phyloP scores from a whole-genome alignment of 1,140 invertebrate species.

The Liolophura sinensis region DNA sequence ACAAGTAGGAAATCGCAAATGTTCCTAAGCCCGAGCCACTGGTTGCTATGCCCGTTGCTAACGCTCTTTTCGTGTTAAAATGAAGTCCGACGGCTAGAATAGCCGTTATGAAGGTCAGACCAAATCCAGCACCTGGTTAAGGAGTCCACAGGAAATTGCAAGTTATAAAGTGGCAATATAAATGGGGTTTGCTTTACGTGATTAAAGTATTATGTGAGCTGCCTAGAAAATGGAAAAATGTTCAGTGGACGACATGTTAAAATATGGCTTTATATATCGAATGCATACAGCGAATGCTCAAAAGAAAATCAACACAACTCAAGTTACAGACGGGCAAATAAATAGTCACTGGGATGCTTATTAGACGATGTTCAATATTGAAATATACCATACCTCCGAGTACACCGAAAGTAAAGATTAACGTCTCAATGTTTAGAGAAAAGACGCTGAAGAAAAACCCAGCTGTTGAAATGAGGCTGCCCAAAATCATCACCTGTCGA shows the following conservation, averaged over 20 bases:
- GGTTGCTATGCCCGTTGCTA: conserved; percentile 84
- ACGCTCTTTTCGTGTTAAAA: conserved; percentile 85
- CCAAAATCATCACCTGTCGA: conserved; percentile 82
- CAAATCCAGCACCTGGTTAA: conserved; percentile 79
- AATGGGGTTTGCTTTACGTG: too few species aligned
- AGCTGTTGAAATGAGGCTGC: conserved; percentile 73
- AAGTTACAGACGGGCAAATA: too few species aligned
- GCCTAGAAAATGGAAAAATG: too few species aligned
- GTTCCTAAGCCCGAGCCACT: conserved; percentile 54
- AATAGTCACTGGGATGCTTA: too few species aligned
- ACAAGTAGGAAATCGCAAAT: conserved; percentile 50
- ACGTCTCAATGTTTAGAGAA: conserved; percentile 74
- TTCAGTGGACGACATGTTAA: too few species aligned
- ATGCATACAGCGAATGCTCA: too few species aligned
- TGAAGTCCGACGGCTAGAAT: conserved; percentile 76
- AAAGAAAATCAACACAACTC: too few species aligned
- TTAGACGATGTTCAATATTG: too few species aligned
- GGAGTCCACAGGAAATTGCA: too few species aligned
- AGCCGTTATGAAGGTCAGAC: conserved; percentile 79
- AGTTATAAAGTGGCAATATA: too few species aligned
- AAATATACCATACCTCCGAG: conserved; percentile 71
- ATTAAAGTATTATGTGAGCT: too few species aligned
- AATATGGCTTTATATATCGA: too few species aligned
- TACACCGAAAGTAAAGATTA: conserved; percentile 85
- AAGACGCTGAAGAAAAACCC: conserved; percentile 82